These are phyloP conservation scores for Stratiolaelaps scimitus DNA, from an alignment of 1,140 invertebrate species.

Conservation along the genomic window DNA sequence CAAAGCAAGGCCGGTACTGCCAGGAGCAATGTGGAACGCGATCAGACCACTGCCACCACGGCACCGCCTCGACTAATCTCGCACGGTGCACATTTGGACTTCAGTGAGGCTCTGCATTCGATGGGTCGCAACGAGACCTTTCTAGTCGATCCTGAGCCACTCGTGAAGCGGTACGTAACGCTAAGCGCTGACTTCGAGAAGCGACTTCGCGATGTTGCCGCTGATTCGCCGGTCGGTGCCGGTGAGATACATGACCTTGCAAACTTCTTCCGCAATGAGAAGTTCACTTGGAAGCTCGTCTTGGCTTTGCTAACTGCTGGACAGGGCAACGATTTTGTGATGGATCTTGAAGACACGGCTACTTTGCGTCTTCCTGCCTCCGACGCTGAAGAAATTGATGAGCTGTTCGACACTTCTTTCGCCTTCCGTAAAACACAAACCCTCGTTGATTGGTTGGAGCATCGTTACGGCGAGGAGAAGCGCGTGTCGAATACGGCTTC, in stretches of 20 bases:
- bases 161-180: not conserved
- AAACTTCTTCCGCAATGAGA: conserved; percentile 16
- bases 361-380: not conserved
- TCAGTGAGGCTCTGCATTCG: conserved; percentile 3
- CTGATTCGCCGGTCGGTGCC: not conserved
- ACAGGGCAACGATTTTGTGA: not conserved
- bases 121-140: conserved; percentile 11
- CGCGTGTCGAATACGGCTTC: not conserved
- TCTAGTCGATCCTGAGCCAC: conserved; percentile 11
- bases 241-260: not conserved
- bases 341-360: too few species aligned
- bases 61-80: too few species aligned
- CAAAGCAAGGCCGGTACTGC: too few species aligned
- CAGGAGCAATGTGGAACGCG: too few species aligned
- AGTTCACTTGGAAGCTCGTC: conserved; percentile 6
- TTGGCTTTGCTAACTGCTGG: not conserved
- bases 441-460: conserved; percentile 10
- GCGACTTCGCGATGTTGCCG: not conserved
- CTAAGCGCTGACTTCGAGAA: not conserved
- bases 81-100: not conserved
- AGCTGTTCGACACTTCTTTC: conserved; percentile 8
- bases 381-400: conserved; percentile 19
- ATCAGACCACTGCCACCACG: too few species aligned
- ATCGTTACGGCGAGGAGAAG: conserved; percentile 12
- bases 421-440: not conserved